phyloP scores from a whole-genome alignment of 2,113 vertebrate species.

The Phrynosoma platyrhinos region DNA sequence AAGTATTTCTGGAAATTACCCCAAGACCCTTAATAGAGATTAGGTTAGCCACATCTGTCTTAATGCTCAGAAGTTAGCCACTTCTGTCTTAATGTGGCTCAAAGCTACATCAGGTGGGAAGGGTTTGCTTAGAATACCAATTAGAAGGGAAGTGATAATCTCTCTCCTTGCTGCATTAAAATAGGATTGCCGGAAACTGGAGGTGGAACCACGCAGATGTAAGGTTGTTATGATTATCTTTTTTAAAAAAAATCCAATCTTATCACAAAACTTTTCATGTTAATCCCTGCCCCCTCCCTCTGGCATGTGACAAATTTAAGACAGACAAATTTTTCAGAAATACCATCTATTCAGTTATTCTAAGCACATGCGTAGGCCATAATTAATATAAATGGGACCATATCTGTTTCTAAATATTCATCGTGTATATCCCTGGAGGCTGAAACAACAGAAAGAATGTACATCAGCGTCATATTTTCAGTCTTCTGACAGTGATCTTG shows the following conservation, averaged over 20 bases:
- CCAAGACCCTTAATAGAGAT: not conserved
- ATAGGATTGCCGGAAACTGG: not conserved
- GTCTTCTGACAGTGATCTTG: slow-evolving; percentile 26
- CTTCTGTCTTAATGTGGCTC: not conserved
- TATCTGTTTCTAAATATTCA: slow-evolving; percentile 42
- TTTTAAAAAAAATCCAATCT: not conserved
- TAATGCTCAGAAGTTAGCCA: not conserved
- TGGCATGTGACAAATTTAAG: not conserved
- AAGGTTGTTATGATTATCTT: not conserved
- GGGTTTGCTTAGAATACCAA: not conserved
- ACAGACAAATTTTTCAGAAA: slow-evolving; percentile 18
- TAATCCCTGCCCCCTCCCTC: not conserved
- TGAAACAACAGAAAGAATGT: slow-evolving; percentile 3
- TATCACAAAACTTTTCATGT: not conserved
- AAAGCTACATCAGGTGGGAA: not conserved
- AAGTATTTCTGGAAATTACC: too few relatives aligned
- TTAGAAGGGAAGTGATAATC: not conserved
- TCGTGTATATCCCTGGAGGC: slow-evolving; percentile 3
- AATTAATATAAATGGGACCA: slow-evolving; percentile 39
- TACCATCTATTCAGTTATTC: slow-evolving; percentile 10
- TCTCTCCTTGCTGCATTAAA: not conserved
- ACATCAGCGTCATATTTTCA: not conserved
- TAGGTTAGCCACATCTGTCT: not conserved
- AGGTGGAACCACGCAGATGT: too few relatives aligned
- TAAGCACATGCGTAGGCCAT: slow-evolving; percentile 3